These are phyloP conservation scores for Contarinia nasturtii DNA, from an alignment of 1,140 invertebrate genomes.

Conservation along the genomic window DNA sequence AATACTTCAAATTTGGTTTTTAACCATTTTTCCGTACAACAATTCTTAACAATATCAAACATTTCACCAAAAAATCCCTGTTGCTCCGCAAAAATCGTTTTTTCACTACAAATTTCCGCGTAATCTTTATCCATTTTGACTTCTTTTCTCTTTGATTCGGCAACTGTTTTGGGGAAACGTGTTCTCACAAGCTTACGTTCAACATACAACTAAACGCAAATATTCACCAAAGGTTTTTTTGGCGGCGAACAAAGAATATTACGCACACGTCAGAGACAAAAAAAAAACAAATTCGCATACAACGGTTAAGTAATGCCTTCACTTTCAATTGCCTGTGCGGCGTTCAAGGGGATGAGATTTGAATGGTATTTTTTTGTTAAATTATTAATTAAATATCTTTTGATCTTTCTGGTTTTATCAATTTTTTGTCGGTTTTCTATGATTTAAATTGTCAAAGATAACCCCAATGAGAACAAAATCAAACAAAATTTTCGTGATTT, in stretches of 20 bases:
- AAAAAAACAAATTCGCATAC: background rate
- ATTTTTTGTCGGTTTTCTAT: background rate
- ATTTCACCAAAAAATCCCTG: conserved; percentile 39
- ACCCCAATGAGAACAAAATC: background rate
- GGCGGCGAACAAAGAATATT: background rate
- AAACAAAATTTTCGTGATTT: background rate
- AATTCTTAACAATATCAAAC: conserved; percentile 23
- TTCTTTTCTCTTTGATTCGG: background rate
- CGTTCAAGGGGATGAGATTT: background rate
- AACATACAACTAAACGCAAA: background rate
- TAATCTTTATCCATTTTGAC: conserved; percentile 14
- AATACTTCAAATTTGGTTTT: conserved; percentile 29
- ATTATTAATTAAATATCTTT: background rate
- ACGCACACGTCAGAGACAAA: background rate
- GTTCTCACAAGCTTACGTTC: background rate
- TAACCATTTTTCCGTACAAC: conserved; percentile 28
- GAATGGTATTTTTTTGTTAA: background rate
- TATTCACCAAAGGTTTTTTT: background rate
- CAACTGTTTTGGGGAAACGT: too few relatives aligned
- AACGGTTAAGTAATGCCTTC: background rate
- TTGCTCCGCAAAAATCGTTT: conserved; percentile 34
- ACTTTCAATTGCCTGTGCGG: background rate
- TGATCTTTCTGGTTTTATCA: background rate
- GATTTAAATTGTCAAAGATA: background rate
- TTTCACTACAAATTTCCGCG: conserved; percentile 30